Percentiles rank a stretch among this genome's conserved stretches.
These are phyloP conservation scores for Euleptes europaea DNA, from an alignment of 2,113 vertebrate genomes.

Conservation along the genomic window DNA sequence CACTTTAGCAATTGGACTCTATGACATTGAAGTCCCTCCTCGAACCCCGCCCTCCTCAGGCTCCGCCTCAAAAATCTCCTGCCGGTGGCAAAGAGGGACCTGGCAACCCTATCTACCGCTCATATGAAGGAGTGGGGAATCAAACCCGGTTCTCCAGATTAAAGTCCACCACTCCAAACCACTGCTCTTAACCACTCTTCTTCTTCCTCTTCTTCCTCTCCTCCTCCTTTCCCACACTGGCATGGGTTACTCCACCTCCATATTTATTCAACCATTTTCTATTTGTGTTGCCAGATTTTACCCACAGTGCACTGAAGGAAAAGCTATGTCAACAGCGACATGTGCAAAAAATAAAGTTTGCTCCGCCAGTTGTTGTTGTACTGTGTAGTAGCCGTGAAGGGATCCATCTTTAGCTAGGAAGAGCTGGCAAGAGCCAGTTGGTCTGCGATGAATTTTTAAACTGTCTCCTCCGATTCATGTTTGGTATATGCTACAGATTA, in stretches of 20 bases:
- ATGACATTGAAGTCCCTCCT: too few species aligned
- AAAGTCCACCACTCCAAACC: too few species aligned
- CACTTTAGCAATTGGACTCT: too few species aligned
- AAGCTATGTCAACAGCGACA: not conserved
- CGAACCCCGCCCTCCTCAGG: too few species aligned
- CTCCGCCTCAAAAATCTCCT: too few species aligned
- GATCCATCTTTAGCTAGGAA: slow-evolving; percentile 3
- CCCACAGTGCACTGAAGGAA: slow-evolving; percentile 4
- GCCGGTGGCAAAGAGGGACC: too few species aligned
- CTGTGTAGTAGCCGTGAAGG: not conserved
- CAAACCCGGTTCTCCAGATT: too few species aligned
- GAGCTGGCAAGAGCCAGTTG: slow-evolving; percentile 22
- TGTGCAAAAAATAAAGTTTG: not conserved
- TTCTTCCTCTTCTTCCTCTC: too few species aligned
- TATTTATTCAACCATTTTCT: not conserved
- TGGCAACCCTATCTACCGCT: too few species aligned
- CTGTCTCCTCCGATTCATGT: not conserved
- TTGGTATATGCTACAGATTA: not conserved
- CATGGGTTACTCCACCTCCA: not conserved
- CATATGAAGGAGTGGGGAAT: too few species aligned
- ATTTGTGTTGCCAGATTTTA: not conserved
- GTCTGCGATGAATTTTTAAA: slow-evolving; percentile 19
- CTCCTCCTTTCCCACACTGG: not conserved
- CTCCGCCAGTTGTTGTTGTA: not conserved
- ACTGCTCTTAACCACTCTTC: too few species aligned